Base-by-base conservation (phyloP, 2,888 invertebrate genomes). In the Onchidella celtica region DNA sequence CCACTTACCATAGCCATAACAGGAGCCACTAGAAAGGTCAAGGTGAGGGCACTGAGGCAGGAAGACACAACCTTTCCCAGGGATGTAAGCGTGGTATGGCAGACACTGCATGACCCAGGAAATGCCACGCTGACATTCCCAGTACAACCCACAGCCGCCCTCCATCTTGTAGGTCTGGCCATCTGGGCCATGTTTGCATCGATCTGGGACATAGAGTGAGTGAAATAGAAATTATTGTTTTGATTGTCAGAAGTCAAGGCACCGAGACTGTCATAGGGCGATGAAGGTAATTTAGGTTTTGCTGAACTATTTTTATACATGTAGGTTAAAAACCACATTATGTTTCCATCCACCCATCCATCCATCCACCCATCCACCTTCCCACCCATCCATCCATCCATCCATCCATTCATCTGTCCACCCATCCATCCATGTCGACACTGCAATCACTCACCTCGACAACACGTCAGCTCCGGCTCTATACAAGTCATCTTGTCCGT, bases 401-500 rank as follows among this genome's bases (percentile, higher is more conserved):
- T 59, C 24, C 59, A n/a, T 59, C 59, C 24, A 59, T 24, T 4
- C 59, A 59, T 59, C 59, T n/a, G 21, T 4, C n/a, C 24, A 21
- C n/a, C 59, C 24, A 14, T 59, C 24, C 59, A 17, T 59, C 59
- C 24, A n/a, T 65, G 29, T 65, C 11, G 0, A 6, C 32, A 27
- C 1, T 29, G 14, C 32, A 14, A 3, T 29, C 9, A 24, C 69
- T 40, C n/a, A 69, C 69, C 69, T 73, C 17, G 34, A 24, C 73
- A 73, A 34, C 34, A 59, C 32, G 73, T 59, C 21, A 59, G 29
- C n/a, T 61, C 61, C n/a, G 87, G 72, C 3, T 83, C 76, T 0
- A 76, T 77, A 81, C 87, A 87, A 11, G 82, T 73, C 14, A 84
- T 34, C 63, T 69, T 72, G 1, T 61, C 24, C 29, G 84, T 85